Conservation (phyloP, 2,113 vertebrate genomes). For the Poeciliopsis turrubarensis region DNA sequence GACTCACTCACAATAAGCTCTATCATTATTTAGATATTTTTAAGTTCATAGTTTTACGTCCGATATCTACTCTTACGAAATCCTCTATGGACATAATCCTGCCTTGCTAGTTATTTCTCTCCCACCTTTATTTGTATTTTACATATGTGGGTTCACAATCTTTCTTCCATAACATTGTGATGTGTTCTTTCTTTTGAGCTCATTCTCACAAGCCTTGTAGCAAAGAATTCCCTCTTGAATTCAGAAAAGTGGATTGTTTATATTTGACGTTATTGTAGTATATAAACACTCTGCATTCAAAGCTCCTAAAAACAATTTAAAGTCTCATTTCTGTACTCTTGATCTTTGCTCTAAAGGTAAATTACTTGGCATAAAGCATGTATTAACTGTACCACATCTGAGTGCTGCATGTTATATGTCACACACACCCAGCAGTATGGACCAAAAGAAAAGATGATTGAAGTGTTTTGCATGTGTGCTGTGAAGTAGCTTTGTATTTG, state of each 20-base stretch:
- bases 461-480: background rate
- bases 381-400: slow-evolving; percentile 12
- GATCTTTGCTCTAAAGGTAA: background rate
- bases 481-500: background rate
- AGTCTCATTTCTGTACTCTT: background rate
- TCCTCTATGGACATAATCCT: slow-evolving; percentile 2
- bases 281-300: slow-evolving; percentile 2
- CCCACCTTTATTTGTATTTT: slow-evolving; percentile 7
- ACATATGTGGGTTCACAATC: background rate
- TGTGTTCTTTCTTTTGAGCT: slow-evolving; percentile 1
- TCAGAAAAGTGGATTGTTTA: background rate
- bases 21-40: background rate
- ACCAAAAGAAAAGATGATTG: slow-evolving; percentile 2
- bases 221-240: slow-evolving; percentile 5
- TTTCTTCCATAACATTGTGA: slow-evolving; percentile 16
- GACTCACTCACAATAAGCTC: background rate
- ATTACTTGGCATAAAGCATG: background rate
- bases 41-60: background rate
- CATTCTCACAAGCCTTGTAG: slow-evolving; percentile 3
- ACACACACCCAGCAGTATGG: slow-evolving; percentile 5
- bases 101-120: background rate
- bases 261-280: slow-evolving; percentile 18
- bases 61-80: background rate
- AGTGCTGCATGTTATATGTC: slow-evolving; percentile 27
- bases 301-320: slow-evolving; percentile 11